These are phyloP conservation scores for Capra hircus DNA, from an alignment of 2,113 vertebrate genomes.

Conservation along the genomic window DNA sequence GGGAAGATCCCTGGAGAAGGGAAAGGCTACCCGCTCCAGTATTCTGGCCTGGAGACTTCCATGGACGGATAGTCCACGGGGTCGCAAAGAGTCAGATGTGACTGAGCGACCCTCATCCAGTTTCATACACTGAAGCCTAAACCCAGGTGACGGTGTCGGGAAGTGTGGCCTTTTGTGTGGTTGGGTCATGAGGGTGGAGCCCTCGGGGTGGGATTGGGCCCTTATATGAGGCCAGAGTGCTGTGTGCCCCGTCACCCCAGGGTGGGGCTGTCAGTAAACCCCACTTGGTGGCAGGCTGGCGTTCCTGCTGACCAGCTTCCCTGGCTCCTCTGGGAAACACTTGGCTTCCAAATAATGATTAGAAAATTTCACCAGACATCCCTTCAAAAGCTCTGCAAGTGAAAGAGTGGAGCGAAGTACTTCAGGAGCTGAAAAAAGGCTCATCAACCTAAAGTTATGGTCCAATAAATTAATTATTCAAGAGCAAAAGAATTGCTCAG, in stretches of 20 bases:
- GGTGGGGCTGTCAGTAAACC: rapidly evolving
- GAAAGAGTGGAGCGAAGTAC: no score
- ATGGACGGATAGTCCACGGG: neutral
- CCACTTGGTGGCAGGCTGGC: rapidly evolving
- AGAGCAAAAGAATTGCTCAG: neutral
- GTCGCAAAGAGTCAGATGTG: neutral
- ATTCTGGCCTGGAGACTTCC: neutral
- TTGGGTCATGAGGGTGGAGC: neutral
- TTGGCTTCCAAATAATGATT: neutral
- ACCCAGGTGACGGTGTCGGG: rapidly evolving
- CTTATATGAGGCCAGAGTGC: neutral
- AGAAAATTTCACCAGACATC: neutral
- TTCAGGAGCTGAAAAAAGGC: neutral
- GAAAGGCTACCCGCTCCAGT: neutral
- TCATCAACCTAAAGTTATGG: neutral
- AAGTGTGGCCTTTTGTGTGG: neutral
- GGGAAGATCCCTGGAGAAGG: neutral
- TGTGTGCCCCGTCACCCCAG: rapidly evolving
- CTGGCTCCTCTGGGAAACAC: neutral
- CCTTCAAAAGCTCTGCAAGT: neutral
- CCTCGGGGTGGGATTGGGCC: rapidly evolving
- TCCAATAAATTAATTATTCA: neutral
- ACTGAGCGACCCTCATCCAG: neutral
- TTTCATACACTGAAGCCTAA: neutral
- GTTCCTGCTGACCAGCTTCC: neutral